Evolutionary conservation across 2,113 vertebrate species (phyloP), one percentile per base, ranked within the genome.

Genomic region (Charadrius vociferus): DNA sequence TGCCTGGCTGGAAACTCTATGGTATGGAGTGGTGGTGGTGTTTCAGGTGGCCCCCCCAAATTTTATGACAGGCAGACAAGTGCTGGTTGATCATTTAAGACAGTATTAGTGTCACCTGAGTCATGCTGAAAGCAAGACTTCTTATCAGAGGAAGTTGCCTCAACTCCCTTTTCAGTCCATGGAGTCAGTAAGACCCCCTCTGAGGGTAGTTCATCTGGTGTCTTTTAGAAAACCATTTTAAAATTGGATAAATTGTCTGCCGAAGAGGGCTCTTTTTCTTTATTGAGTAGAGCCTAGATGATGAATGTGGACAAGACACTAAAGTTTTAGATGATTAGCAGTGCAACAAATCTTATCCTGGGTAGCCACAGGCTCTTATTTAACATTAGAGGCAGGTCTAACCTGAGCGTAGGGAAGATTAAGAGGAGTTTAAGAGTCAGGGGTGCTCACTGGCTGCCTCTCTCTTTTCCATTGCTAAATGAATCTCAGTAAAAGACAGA

Each of bases 301-400:
- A 86, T 68, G 39, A 65, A 94, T 80, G 36, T 50, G 9, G 52
- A 82, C 50, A 47, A 79, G 61, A 94, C n/a, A 74, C 16, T 45
- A 39, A 90, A 66, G 63, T 79, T 91, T 94, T 81, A 84, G 77
- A 50, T 81, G 24, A 81, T 81, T 74, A 62, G 61, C 67, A 59
- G 24, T 55, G 56, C 0, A 0, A 58, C 72, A 94, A 71, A 71
- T 74, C 50, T 81, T 65, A 81, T 15, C 9, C 7, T 37, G 39
- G n/a, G 18, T 81, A 93, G 43, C 29, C n/a, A 61, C 14, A 47
- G 37, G 36, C 8, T 71, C n/a, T 82, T 74, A 41, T 55, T 81
- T 88, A 47, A 86, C 6, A 9, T 39, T 41, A 87, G 34, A 78
- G 17, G 15, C 10, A 56, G 32, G 36, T 80, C 37, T 71, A 79